These are phyloP conservation scores for Epicauta chinensis DNA, from an alignment of 1,140 invertebrate species.

Conservation along the genomic window DNA sequence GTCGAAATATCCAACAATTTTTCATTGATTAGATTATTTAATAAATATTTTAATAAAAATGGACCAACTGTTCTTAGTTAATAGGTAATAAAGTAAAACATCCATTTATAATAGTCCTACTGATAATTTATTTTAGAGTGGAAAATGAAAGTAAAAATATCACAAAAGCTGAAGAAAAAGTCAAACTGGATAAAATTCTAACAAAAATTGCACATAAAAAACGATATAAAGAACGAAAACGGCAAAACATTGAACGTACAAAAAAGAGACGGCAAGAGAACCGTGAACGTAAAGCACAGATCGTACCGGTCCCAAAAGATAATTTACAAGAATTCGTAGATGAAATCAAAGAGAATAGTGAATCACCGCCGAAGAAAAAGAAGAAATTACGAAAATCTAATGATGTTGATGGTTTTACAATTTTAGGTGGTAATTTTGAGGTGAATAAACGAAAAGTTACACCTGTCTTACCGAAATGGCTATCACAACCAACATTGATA, in stretches of 20 bases:
- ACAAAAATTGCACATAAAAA: neutral
- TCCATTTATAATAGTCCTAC: no score
- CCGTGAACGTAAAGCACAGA: neutral
- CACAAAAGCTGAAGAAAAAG: neutral
- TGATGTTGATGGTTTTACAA: neutral
- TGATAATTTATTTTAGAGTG: no score
- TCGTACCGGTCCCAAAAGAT: neutral
- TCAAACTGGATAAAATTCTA: neutral
- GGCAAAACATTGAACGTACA: neutral
- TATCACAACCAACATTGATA: conserved; percentile 72
- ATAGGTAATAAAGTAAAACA: no score
- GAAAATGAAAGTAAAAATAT: no score
- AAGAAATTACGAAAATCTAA: neutral
- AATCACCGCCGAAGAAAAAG: neutral
- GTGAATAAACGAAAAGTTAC: conserved; percentile 21
- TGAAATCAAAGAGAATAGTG: neutral
- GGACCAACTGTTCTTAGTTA: no score
- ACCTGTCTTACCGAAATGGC: conserved; percentile 78
- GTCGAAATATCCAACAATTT: no score
- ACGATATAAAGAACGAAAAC: neutral
- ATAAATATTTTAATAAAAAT: no score
- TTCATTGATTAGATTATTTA: no score
- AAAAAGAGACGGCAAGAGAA: neutral
- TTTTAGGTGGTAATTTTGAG: neutral
- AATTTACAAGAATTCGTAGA: neutral